These are phyloP conservation scores for Euphonia xanthogaster DNA, from an alignment of 2,797 vertebrate species.

Conservation along the genomic window DNA sequence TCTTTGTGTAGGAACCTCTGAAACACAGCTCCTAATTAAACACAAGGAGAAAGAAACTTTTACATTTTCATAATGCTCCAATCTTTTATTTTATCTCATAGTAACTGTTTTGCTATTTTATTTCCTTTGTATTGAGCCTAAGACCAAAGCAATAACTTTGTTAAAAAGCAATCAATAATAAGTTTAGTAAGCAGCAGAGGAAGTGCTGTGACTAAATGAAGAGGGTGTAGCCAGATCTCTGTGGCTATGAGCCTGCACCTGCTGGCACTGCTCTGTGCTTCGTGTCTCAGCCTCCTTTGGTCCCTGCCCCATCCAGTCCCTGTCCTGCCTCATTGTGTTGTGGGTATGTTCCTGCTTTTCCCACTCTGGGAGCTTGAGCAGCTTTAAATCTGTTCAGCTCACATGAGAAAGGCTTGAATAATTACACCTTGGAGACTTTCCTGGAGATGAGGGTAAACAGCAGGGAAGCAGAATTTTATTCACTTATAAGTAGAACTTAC, in stretches of 20 bases:
- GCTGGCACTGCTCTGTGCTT: neutral
- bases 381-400: neutral
- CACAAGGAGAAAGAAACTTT: neutral
- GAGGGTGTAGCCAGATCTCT: neutral
- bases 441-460: slow-evolving; percentile 1
- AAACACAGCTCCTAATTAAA: neutral
- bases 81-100: neutral
- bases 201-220: neutral
- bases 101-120: neutral
- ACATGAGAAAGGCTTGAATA: neutral
- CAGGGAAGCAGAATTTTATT: slow-evolving; percentile 6
- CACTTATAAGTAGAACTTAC: neutral
- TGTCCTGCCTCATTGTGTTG: accelerated
- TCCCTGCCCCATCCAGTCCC: neutral
- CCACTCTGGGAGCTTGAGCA: neutral
- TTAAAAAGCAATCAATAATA: neutral
- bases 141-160: neutral
- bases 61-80: neutral
- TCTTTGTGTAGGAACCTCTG: neutral
- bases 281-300: neutral
- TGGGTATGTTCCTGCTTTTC: neutral
- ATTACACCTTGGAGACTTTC: slow-evolving; percentile 30
- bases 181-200: neutral
- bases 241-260: neutral
- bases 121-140: neutral